Percentiles rank a stretch among this genome's conserved stretches.
Conservation (phyloP, 2,113 vertebrate genomes). For the Sylvietta virens region DNA sequence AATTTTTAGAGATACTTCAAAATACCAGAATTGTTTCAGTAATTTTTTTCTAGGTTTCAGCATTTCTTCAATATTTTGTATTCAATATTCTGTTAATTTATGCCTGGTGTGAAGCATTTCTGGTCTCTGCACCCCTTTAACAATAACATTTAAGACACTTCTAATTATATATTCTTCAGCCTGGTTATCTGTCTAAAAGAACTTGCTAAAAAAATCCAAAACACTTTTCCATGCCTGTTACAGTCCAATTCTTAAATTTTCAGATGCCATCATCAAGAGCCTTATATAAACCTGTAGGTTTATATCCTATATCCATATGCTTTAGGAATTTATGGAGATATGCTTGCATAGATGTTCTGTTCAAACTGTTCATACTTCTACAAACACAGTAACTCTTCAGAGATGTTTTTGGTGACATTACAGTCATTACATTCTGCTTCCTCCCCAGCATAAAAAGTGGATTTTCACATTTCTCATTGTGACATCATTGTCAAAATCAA, state of each 20-base stretch:
- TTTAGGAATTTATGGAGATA: background rate
- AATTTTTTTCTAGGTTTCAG: background rate
- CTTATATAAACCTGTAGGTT: background rate
- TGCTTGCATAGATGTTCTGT: rapidly evolving
- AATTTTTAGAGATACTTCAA: background rate
- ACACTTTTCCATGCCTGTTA: background rate
- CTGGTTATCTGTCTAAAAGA: background rate
- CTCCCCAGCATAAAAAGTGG: rapidly evolving
- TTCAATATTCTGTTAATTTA: background rate
- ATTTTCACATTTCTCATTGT: background rate
- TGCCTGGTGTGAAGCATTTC: background rate
- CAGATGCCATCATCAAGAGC: background rate
- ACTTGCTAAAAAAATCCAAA: rapidly evolving
- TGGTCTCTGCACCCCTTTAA: background rate
- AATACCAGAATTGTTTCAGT: background rate
- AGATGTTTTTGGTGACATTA: background rate
- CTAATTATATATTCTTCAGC: background rate
- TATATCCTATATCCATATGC: background rate
- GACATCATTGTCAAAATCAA: background rate
- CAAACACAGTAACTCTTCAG: background rate
- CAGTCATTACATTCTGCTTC: background rate
- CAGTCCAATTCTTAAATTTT: background rate
- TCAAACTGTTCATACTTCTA: background rate
- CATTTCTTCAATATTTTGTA: background rate
- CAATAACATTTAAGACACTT: background rate